phyloP scores from a whole-genome alignment of 2,888 invertebrate species.

The Rambutsinella grinnellia region DNA sequence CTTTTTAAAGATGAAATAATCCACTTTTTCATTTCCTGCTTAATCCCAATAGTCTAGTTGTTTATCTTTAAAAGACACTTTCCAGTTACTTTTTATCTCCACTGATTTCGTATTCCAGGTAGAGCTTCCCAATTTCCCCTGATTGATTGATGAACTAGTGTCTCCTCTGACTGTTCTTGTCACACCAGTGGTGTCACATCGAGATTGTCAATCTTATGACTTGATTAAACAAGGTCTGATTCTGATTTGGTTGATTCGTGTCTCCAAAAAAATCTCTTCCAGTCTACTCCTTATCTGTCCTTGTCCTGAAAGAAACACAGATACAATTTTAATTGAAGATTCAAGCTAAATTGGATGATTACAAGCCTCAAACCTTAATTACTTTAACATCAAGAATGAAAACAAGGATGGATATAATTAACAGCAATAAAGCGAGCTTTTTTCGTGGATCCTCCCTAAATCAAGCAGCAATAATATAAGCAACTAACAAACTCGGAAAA shows the following conservation, averaged over 20 bases:
- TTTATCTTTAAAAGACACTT: conserved; percentile 1
- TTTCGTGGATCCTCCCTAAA: not conserved
- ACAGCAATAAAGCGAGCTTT: not conserved
- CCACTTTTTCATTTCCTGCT: no score
- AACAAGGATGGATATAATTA: not conserved
- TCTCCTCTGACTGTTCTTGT: not conserved
- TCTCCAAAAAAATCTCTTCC: no score
- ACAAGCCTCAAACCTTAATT: not conserved
- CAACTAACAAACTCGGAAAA: not conserved
- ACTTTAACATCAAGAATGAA: not conserved
- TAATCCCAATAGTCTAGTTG: no score
- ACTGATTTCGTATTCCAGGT: not conserved
- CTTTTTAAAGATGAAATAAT: not conserved
- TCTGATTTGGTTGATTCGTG: no score
- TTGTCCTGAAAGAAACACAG: no score
- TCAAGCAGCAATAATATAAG: not conserved
- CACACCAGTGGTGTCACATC: no score
- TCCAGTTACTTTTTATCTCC: not conserved
- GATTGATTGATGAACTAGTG: conserved; percentile 11
- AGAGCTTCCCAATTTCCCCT: not conserved
- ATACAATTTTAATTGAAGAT: no score
- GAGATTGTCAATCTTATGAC: no score
- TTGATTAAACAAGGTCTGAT: no score
- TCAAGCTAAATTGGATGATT: not conserved
- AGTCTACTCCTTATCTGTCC: no score